These are phyloP conservation scores for Xenus cinereus DNA, from an alignment of 2,113 vertebrate genomes.

Conservation along the genomic window DNA sequence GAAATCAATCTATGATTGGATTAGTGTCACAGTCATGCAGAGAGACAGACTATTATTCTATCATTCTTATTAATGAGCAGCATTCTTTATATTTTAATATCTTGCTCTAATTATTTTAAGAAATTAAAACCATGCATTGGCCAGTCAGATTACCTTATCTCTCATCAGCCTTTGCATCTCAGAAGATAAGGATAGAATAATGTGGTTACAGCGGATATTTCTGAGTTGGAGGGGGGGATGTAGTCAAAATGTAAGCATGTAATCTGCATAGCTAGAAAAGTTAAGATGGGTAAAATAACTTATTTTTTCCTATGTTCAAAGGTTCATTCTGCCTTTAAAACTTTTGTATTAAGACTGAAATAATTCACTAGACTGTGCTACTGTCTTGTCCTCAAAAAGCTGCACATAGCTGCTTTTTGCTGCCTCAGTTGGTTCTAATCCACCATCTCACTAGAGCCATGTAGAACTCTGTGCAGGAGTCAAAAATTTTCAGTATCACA, in stretches of 20 bases:
- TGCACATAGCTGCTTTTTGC: not conserved
- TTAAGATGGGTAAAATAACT: not conserved
- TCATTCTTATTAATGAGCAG: not conserved
- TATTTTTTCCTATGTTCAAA: not conserved
- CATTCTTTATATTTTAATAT: not conserved
- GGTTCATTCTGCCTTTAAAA: not conserved
- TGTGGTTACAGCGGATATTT: not conserved
- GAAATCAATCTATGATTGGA: not conserved
- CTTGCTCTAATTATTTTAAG: not conserved
- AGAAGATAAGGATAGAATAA: slow-evolving; percentile 5
- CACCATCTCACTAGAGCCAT: not conserved
- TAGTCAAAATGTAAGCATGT: not conserved
- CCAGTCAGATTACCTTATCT: not conserved
- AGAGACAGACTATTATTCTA: not conserved
- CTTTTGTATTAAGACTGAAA: not conserved
- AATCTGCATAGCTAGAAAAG: not conserved
- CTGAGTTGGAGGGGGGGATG: not conserved
- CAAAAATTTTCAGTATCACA: not conserved
- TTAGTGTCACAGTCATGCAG: not conserved
- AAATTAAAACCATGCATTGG: not conserved
- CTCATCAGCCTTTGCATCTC: not conserved
- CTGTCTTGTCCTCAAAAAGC: not conserved
- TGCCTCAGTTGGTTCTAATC: not conserved
- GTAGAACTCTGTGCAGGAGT: not conserved
- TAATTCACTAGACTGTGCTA: not conserved